phyloP scores from a whole-genome alignment of 92 coral and sea anemone genomes.

The Zoanthus solanderi region DNA sequence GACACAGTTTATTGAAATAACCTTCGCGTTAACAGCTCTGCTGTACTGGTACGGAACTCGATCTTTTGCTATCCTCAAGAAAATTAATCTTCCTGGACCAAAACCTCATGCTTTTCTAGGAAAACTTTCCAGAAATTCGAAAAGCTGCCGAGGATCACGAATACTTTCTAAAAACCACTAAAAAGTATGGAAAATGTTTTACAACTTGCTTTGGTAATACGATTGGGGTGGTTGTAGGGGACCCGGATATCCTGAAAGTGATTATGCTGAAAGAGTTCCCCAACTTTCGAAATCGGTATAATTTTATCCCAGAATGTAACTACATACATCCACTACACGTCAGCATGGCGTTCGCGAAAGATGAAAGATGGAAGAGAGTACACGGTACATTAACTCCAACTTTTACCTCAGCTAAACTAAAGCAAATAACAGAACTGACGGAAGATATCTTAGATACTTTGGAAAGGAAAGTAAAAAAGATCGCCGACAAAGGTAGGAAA shows the following conservation, averaged over 20 bases:
- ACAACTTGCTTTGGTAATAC: neutral
- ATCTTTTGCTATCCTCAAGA: neutral
- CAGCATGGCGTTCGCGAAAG: neutral
- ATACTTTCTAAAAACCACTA: neutral
- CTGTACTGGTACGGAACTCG: neutral
- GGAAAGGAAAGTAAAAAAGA: conserved; percentile 8
- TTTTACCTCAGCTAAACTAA: neutral
- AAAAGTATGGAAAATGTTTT: too few species aligned
- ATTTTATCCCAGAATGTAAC: neutral
- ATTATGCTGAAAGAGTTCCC: neutral
- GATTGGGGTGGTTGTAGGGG: neutral
- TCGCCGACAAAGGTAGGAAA: conserved; percentile 15
- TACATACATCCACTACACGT: neutral
- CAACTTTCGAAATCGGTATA: neutral
- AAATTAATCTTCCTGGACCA: neutral
- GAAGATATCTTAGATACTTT: conserved; percentile 9
- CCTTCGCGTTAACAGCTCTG: neutral
- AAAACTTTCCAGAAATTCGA: neutral
- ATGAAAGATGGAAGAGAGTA: conserved; percentile 15
- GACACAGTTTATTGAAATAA: neutral
- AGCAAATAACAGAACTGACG: conserved; percentile 10
- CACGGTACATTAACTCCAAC: conserved; percentile 1
- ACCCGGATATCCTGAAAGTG: neutral
- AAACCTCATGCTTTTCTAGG: neutral
- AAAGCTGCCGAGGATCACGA: neutral